phyloP scores from a whole-genome alignment of 2,888 invertebrate species.

The Choreutis nemorana region DNA sequence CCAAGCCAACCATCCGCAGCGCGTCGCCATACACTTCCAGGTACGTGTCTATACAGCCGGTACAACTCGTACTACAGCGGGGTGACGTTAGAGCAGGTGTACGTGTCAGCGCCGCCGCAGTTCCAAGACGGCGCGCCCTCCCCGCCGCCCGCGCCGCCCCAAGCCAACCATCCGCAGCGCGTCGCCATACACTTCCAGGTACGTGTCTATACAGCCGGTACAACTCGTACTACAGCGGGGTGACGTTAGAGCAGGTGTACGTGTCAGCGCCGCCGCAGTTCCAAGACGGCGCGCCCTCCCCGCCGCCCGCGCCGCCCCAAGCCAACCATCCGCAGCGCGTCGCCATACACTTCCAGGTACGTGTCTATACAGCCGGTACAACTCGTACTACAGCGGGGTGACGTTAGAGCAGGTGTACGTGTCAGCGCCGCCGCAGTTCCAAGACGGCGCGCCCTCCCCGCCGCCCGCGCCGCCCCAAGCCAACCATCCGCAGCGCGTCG shows the following conservation, averaged over 20 bases:
- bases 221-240: constrained; percentile 2
- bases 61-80: constrained; percentile 3
- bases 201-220: constrained; percentile 2
- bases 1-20: constrained; percentile 16
- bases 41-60: constrained; percentile 21
- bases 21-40: constrained; percentile 59
- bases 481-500: constrained; percentile 27
- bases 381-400: constrained; percentile 27
- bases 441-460: constrained; percentile 53
- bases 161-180: constrained; percentile 18
- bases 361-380: constrained; percentile 27
- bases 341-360: constrained; percentile 57
- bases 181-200: constrained; percentile 61
- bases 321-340: constrained; percentile 24
- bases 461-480: constrained; percentile 13
- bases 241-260: constrained; percentile 34
- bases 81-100: constrained; percentile 32
- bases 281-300: constrained; percentile 56
- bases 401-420: constrained; percentile 42
- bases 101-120: constrained; percentile 59
- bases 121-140: constrained; percentile 60
- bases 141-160: constrained; percentile 17
- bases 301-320: constrained; percentile 15
- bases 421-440: constrained; percentile 60
- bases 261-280: constrained; percentile 61